Evolutionary conservation across 1,140 invertebrate genomes (phyloP).

Genomic region (Cyclargus thomasi): DNA sequence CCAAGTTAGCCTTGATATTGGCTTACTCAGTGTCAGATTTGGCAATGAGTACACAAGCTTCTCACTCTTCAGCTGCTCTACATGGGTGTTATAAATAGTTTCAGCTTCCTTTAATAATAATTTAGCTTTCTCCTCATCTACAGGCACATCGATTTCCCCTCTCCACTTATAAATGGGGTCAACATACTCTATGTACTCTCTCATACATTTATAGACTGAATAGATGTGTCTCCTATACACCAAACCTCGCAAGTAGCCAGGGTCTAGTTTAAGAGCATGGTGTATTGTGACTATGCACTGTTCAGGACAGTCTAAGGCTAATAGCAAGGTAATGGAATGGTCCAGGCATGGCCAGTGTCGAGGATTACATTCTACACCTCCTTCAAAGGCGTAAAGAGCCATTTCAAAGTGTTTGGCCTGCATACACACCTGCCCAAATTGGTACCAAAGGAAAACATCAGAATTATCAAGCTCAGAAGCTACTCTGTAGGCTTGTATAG

Average conservation of each 20-base stretch:
- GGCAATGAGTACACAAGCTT: constrained; percentile 76
- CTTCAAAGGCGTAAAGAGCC: constrained; percentile 86
- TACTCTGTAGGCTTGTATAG: constrained; percentile 73
- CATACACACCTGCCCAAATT: constrained; percentile 84
- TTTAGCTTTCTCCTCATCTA: constrained; percentile 77
- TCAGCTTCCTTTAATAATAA: constrained; percentile 80
- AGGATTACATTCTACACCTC: constrained; percentile 85
- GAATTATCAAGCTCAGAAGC: constrained; percentile 87
- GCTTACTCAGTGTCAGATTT: constrained; percentile 77
- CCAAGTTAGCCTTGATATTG: constrained; percentile 80
- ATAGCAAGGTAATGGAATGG: constrained; percentile 85
- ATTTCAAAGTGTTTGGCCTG: constrained; percentile 82
- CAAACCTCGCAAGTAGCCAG: constrained; percentile 84
- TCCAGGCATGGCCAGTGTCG: constrained; percentile 93
- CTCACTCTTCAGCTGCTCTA: constrained; percentile 74
- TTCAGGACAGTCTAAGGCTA: constrained; percentile 85
- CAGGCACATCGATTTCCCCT: constrained; percentile 73
- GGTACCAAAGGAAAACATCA: constrained; percentile 90
- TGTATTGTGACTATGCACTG: constrained; percentile 86
- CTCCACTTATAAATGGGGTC: constrained; percentile 81
- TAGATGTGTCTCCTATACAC: constrained; percentile 86
- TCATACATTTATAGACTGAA: constrained; percentile 81
- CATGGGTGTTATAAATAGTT: constrained; percentile 77
- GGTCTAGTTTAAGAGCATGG: constrained; percentile 83
- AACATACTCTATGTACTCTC: constrained; percentile 79